Conservation (phyloP, 2,888 invertebrate genomes). For the Amphimallon solstitiale region DNA sequence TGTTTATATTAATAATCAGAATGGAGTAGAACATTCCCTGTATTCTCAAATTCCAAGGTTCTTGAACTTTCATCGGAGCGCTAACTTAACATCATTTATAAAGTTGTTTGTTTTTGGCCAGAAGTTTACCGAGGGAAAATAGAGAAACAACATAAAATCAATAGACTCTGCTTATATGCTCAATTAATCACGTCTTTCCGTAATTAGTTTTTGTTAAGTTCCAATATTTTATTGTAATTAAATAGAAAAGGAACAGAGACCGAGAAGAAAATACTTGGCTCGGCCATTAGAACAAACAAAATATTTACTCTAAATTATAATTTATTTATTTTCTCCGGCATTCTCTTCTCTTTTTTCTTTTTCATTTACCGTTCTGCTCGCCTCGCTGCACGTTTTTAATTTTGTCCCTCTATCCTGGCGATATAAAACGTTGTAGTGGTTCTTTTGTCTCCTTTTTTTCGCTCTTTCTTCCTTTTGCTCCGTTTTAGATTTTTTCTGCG, state of each 20-base stretch:
- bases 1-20: too few relatives aligned
- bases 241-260: background rate
- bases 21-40: too few relatives aligned
- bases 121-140: background rate
- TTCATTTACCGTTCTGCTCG: conserved; percentile 1
- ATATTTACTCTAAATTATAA: conserved; percentile 23
- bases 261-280: background rate
- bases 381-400: conserved; percentile 23
- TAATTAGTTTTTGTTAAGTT: conserved; percentile 16
- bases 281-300: conserved; percentile 4
- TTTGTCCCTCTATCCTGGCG: conserved; percentile 2
- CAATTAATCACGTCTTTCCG: conserved; percentile 5
- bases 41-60: too few relatives aligned
- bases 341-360: conserved; percentile 8
- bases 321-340: conserved; percentile 9
- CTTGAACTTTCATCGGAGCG: too few relatives aligned
- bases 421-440: background rate
- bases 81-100: too few relatives aligned
- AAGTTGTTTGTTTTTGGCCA: too few relatives aligned
- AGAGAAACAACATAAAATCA: background rate
- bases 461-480: conserved; percentile 1
- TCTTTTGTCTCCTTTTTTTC: background rate
- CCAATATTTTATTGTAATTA: conserved; percentile 23
- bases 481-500: background rate
- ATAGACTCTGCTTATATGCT: background rate